Conservation (phyloP, 2,797 vertebrate species). For the Arctocebus calabarensis region DNA sequence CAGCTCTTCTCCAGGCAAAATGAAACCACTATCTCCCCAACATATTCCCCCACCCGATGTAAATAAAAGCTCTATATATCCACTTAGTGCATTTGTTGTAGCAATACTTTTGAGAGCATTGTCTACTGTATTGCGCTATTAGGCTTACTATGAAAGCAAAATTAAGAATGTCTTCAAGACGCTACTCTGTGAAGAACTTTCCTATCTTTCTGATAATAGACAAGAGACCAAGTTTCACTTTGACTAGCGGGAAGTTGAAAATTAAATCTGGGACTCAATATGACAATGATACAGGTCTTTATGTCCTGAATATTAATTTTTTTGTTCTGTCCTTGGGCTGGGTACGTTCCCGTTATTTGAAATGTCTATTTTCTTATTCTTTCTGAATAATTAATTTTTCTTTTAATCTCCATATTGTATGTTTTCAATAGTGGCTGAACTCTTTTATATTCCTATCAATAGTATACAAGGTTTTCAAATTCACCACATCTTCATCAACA, state of each 20-base stretch:
- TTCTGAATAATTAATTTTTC: background rate
- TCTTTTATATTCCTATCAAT: background rate
- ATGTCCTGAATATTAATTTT: background rate
- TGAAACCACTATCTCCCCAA: background rate
- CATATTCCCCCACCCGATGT: background rate
- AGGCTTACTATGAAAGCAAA: background rate
- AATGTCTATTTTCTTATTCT: background rate
- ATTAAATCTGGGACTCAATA: background rate
- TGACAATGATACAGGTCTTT: background rate
- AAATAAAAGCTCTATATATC: background rate
- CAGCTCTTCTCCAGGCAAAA: background rate
- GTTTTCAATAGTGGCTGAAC: background rate
- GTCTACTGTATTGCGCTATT: background rate
- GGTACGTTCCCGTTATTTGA: background rate
- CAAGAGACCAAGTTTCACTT: conserved; percentile 3
- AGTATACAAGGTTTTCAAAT: background rate
- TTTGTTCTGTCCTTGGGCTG: background rate
- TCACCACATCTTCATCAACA: background rate
- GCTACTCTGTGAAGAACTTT: background rate
- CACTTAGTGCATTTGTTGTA: background rate
- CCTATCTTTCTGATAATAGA: background rate
- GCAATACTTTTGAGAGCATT: background rate
- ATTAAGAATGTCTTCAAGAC: background rate
- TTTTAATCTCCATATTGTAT: background rate
- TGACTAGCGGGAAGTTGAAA: background rate